These are phyloP conservation scores for Drosophila rhopaloa DNA, from an alignment of 1,140 invertebrate species.

Conservation along the genomic window DNA sequence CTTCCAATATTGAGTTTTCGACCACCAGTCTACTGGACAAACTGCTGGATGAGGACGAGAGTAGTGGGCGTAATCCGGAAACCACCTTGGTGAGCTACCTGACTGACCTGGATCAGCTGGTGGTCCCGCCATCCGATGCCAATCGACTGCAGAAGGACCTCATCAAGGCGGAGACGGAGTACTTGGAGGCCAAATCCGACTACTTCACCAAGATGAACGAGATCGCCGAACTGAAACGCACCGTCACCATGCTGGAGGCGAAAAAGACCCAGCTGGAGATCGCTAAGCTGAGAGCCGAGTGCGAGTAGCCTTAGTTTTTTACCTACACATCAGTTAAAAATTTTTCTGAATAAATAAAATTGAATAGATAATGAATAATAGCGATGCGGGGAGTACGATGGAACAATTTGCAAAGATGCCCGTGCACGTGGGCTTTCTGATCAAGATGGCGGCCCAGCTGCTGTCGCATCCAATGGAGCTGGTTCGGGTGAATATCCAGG, in stretches of 20 bases:
- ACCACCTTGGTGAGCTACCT: constrained; percentile 24
- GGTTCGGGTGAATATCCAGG: constrained; percentile 40
- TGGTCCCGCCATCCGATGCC: constrained; percentile 14
- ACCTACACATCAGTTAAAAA: constrained; percentile 8
- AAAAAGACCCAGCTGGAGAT: constrained; percentile 52
- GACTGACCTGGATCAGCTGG: constrained; percentile 31
- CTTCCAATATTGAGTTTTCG: neutral
- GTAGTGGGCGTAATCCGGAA: neutral
- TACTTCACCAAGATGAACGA: constrained; percentile 49
- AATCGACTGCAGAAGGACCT: constrained; percentile 46
- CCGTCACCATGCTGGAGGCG: constrained; percentile 47
- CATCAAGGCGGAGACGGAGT: constrained; percentile 47
- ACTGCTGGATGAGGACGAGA: constrained; percentile 35
- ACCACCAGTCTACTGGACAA: constrained; percentile 25
- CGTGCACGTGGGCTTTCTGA: neutral
- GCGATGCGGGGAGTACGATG: constrained; percentile 12
- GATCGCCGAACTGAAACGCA: constrained; percentile 44
- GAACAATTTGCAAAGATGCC: constrained; percentile 20
- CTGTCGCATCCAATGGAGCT: constrained; percentile 41
- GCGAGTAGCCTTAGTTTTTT: constrained; percentile 39
- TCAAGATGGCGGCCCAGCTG: constrained; percentile 21
- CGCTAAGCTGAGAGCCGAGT: constrained; percentile 39
- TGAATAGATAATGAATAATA: constrained; percentile 15
- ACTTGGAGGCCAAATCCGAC: constrained; percentile 36
- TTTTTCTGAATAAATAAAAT: constrained; percentile 17